Conservation (phyloP, 2,888 invertebrate genomes). For the Xiphydria camelus region DNA sequence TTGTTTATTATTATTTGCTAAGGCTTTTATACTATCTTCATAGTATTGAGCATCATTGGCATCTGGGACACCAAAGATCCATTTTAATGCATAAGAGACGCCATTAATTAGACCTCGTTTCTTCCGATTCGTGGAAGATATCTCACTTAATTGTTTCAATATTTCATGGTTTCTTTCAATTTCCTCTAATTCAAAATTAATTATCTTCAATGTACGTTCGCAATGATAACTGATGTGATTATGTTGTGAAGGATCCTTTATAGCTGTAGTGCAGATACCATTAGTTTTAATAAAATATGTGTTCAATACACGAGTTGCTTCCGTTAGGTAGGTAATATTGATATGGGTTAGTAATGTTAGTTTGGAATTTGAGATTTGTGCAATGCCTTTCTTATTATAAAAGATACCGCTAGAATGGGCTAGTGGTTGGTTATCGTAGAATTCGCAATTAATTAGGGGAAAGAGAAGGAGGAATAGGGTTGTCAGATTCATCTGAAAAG, state of each 20-base stretch:
- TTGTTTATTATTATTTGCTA: conserved; percentile 17
- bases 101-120: conserved; percentile 22
- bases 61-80: conserved; percentile 19
- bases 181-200: conserved; percentile 1
- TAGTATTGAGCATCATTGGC: conserved; percentile 20
- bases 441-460: conserved; percentile 14
- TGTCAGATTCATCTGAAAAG: conserved; percentile 17
- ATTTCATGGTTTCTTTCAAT: conserved; percentile 1
- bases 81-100: conserved; percentile 20
- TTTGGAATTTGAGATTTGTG: conserved; percentile 4
- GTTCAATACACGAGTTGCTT: too few species aligned
- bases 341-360: conserved; percentile 14
- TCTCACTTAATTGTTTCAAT: neutral
- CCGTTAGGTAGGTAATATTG: conserved; percentile 4
- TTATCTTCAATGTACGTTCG: neutral
- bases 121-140: neutral
- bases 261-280: conserved; percentile 2
- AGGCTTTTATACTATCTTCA: conserved; percentile 13
- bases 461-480: conserved; percentile 7
- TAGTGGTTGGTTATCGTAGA: conserved; percentile 11
- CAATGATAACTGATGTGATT: conserved; percentile 5
- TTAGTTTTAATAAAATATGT: neutral
- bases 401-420: too few species aligned
- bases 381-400: conserved; percentile 4
- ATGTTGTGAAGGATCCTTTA: neutral